These are phyloP conservation scores for Vanessa atalanta DNA, from an alignment of 1,140 invertebrate genomes.

Conservation along the genomic window DNA sequence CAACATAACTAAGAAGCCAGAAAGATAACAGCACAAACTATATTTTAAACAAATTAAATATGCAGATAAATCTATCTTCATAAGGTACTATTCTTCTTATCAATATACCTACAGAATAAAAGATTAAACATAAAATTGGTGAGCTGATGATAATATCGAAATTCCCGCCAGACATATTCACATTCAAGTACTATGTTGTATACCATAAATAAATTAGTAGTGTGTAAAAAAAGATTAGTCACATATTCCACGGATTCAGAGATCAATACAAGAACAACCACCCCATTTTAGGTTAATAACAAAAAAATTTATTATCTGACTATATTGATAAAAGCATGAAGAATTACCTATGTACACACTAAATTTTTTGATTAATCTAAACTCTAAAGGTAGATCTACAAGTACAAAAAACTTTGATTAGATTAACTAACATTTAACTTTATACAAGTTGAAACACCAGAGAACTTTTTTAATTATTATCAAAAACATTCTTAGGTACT, in stretches of 20 bases:
- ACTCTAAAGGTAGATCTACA: not conserved
- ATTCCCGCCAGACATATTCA: too few species aligned
- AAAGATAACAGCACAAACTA: not conserved
- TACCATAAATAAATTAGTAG: too few species aligned
- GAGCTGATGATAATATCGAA: too few species aligned
- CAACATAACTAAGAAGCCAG: not conserved
- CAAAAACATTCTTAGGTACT: slow-evolving; percentile 2
- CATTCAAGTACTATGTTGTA: too few species aligned
- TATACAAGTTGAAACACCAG: not conserved
- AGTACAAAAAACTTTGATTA: not conserved
- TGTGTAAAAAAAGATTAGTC: not conserved
- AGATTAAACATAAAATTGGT: too few species aligned
- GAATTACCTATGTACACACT: slow-evolving; percentile 1
- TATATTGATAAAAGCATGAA: not conserved
- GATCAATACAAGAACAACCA: not conserved
- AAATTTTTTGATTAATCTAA: not conserved
- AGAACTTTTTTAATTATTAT: slow-evolving; percentile 7
- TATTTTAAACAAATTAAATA: not conserved
- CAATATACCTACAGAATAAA: too few species aligned
- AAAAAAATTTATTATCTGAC: not conserved
- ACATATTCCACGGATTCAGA: not conserved
- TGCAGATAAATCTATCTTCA: not conserved
- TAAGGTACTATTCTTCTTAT: not conserved
- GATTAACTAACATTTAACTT: slow-evolving; percentile 2
- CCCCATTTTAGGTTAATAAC: not conserved